These are phyloP conservation scores for Paedocypris sp. DNA, from an alignment of 2,113 vertebrate species.

Conservation along the genomic window DNA sequence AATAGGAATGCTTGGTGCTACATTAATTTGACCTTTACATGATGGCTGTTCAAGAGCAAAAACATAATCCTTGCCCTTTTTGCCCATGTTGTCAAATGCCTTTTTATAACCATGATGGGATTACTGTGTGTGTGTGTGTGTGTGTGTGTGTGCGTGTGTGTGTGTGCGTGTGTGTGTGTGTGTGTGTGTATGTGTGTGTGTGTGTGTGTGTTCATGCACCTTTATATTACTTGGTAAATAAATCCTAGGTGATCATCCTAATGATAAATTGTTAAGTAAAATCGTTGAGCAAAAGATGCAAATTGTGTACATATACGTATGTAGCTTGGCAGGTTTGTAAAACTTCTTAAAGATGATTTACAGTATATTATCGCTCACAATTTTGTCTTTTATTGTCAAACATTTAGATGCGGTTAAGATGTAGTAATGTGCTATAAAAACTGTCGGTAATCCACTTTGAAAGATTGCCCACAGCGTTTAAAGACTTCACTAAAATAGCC, in stretches of 20 bases:
- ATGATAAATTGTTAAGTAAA: no score
- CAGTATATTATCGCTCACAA: constrained; percentile 63
- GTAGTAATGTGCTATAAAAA: constrained; percentile 72
- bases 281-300: no score
- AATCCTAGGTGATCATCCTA: no score
- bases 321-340: constrained; percentile 61
- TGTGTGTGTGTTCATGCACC: no score
- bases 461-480: constrained; percentile 68
- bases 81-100: constrained; percentile 48
- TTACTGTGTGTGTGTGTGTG: background rate
- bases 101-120: constrained; percentile 25
- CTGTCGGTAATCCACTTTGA: constrained; percentile 72
- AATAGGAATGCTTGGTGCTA: constrained; percentile 58
- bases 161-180: no score
- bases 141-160: no score
- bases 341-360: constrained; percentile 63
- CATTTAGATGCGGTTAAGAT: constrained; percentile 72
- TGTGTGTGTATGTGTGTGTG: no score
- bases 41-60: constrained; percentile 53
- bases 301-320: no score
- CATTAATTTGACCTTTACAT: constrained; percentile 66
- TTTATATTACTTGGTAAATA: no score
- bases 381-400: constrained; percentile 66
- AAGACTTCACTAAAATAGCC: constrained; percentile 62
- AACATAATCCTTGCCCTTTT: constrained; percentile 65